Evolutionary conservation across 2,888 invertebrate genomes (phyloP), one percentile per base, ranked within the genome.

Genomic region (Oxyteleia sp.): DNA sequence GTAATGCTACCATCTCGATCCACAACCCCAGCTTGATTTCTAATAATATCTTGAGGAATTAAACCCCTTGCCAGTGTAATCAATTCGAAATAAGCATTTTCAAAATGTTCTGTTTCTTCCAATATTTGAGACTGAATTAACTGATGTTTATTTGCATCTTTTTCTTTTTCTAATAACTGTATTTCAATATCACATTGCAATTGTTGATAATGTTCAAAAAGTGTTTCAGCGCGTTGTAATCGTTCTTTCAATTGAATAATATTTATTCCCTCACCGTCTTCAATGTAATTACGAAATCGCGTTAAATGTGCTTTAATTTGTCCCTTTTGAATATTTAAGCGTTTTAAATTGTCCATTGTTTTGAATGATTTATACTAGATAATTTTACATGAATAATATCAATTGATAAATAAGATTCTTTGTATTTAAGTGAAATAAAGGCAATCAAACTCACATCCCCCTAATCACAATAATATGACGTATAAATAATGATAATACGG

Each of bases 341-440:
- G 4, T 16, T 43, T 43, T 43, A 43, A n/a, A 15, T 13, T 16
- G 43, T 43, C 15, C 43, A 43, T 15, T 16, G 8, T 16, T 43
- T n/a, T 13, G 8, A 43, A 43, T 3, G 26, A 26, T n/a, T n/a
- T 26, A 26, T 26, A 26, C 26, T 5, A 26, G 5, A 26, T 26
- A 26, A 26, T 26, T 26, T 26, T 4, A 26, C 26, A 4, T 26
- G 43, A 16, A 43, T 43, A n/a, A 15, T 43, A n/a, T 4, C n/a
- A 43, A 43, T 15, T 13, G 3, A 43, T 15, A 18, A 68, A 72
- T 66, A 82, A 45, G 3, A 82, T 49, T 43, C 63, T 11, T 26
- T 76, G 63, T 11, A 85, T 26, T 26, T 59, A 10, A 88, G 61
- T 32, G 80, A 55, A 18, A 82, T 51, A 11, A 87, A 49, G 15